Base-by-base conservation (phyloP, 1,140 invertebrate genomes). In the Papilio aristodemus region DNA sequence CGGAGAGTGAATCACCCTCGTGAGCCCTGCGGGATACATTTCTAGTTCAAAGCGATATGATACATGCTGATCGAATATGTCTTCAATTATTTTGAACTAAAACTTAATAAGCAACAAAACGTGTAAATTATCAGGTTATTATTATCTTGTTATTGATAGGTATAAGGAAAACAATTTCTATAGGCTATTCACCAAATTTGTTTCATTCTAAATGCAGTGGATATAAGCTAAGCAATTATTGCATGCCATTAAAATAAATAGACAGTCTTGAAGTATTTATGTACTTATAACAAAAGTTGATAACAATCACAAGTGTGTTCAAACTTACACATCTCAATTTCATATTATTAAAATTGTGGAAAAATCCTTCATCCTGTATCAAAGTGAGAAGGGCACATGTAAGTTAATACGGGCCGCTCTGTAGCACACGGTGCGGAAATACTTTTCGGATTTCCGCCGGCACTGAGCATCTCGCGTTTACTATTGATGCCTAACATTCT, bases 391-490 rank as follows among this genome's bases (percentile, higher is more conserved):
- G 54, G 46, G 38, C 62, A 62, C 27, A 32, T 46, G 68, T 67
- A 54, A 32, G 41, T 66, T 32, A 66, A 66, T 66, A 46, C 32
- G 27, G 39, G 27, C 60, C 27, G 58, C 66, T 67, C 69, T 75
- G 74, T 72, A 79, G 63, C 79, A 77, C 70, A 74, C 73, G 72
- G 68, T 22, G 77, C 76, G 81, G 79, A 81, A 78, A 81, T 79
- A 80, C 74, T 81, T 74, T 77, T 73, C 79, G 81, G 79, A 81
- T 71, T 69, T 81, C 79, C 79, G 78, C 68, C 75, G 73, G 72
- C 72, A 64, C 70, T 72, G 72, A 68, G 72, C 78, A 75, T 73
- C 73, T 70, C 69, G 69, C 75, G 71, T 74, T 75, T 74, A 70
- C 69, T 72, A 75, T 63, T 72, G 62, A 75, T 71, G 73, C 46